These are phyloP conservation scores for Sclerodermus sp. DNA, from an alignment of 2,888 invertebrate species.

Conservation along the genomic window DNA sequence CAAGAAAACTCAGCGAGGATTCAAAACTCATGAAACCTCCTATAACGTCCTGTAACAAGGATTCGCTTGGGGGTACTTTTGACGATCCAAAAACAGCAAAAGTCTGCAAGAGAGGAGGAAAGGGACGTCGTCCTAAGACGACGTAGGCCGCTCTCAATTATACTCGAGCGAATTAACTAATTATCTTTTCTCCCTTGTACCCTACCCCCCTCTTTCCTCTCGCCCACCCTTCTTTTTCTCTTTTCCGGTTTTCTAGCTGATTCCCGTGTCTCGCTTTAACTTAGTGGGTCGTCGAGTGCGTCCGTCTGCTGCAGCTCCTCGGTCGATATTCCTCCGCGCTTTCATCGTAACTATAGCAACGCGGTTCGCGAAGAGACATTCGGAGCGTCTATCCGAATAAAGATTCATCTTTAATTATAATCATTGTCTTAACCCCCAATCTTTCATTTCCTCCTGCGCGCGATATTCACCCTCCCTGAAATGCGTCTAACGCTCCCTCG, in stretches of 20 bases:
- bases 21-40: too few species aligned
- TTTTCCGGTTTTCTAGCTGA: conserved; percentile 17
- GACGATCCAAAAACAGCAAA: too few species aligned
- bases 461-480: too few species aligned
- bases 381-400: conserved; percentile 34
- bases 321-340: conserved; percentile 46
- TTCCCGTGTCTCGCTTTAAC: conserved; percentile 22
- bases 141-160: conserved; percentile 28
- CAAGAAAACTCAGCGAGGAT: too few species aligned
- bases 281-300: conserved; percentile 29
- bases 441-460: not conserved
- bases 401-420: conserved; percentile 44
- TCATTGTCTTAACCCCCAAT: conserved; percentile 19
- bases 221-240: conserved; percentile 3
- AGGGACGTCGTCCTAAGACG: too few species aligned
- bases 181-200: conserved; percentile 24
- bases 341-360: conserved; percentile 49
- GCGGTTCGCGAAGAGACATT: conserved; percentile 34
- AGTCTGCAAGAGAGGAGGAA: too few species aligned
- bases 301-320: conserved; percentile 39
- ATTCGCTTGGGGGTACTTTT: too few species aligned
- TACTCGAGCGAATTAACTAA: conserved; percentile 38
- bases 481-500: too few species aligned
- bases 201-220: conserved; percentile 12
- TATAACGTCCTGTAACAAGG: too few species aligned